Evolutionary conservation across 2,113 vertebrate genomes (phyloP).

Genomic region (Hyperopisus bebe): DNA sequence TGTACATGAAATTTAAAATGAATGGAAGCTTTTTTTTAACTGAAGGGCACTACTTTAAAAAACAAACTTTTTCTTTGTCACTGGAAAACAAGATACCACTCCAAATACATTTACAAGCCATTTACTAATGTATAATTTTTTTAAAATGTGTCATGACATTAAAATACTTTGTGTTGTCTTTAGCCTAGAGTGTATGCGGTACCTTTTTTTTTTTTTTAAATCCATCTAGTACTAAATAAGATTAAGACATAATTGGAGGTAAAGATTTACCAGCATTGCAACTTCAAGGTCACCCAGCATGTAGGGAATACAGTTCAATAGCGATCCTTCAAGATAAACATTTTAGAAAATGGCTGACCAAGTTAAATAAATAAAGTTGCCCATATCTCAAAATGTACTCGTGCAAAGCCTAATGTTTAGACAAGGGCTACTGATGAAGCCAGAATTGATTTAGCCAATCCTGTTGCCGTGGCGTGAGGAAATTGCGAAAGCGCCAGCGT

Average conservation of each 20-base stretch:
- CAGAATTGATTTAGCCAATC: not conserved
- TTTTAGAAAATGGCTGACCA: not conserved
- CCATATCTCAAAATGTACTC: not conserved
- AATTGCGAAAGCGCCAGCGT: not conserved
- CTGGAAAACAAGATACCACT: not conserved
- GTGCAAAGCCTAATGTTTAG: not conserved
- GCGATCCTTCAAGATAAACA: not conserved
- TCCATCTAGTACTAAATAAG: not conserved
- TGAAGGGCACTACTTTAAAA: conserved; percentile 16
- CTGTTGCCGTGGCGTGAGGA: not conserved
- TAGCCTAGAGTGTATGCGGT: not conserved
- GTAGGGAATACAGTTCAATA: not conserved
- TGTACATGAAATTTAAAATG: not conserved
- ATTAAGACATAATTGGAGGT: not conserved
- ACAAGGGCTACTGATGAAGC: not conserved
- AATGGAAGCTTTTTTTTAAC: not conserved
- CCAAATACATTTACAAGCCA: not conserved
- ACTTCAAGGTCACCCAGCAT: not conserved
- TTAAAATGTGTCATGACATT: not conserved
- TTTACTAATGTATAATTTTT: not conserved
- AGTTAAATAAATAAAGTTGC: not conserved
- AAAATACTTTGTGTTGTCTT: not conserved
- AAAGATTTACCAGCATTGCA: not conserved
- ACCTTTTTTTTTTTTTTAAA: not conserved
- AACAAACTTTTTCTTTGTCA: not conserved